Conservation (phyloP, 2,797 vertebrate species). For the Sebastes nivosus region DNA sequence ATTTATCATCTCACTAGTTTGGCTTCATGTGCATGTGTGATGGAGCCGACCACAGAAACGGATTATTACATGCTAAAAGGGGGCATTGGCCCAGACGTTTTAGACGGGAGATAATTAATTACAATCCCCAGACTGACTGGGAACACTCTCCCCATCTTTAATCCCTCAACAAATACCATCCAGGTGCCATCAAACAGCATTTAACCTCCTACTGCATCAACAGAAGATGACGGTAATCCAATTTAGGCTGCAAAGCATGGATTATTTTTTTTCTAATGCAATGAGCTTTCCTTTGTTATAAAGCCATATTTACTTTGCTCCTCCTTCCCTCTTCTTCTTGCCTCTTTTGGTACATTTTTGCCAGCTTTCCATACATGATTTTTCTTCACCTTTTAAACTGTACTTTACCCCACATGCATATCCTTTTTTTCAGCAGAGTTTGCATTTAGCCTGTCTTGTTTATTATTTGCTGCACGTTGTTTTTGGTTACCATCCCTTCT, state of each 20-base stretch:
- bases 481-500: no score
- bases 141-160: neutral
- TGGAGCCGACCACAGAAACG: constrained; percentile 3
- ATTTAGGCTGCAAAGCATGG: neutral
- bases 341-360: neutral
- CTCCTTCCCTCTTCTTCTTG: neutral
- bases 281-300: neutral
- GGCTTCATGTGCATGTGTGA: constrained; percentile 3
- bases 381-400: neutral
- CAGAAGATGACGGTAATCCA: neutral
- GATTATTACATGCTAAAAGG: neutral
- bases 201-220: constrained; percentile 12
- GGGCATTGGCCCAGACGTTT: neutral
- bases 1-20: constrained; percentile 15
- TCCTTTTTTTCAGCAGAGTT: neutral
- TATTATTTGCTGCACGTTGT: no score
- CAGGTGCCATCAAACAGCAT: neutral
- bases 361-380: no score
- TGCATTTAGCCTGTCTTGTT: no score
- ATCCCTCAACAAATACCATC: constrained; percentile 8
- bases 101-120: constrained; percentile 7
- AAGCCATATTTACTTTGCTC: neutral
- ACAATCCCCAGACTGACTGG: constrained; percentile 14
- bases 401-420: neutral
- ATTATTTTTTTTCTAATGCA: neutral